A percentile compares a stretch with the other conserved stretches of the same genome.
These are phyloP conservation scores for Anarrhichthys ocellatus DNA, from an alignment of 2,113 vertebrate species.

Conservation along the genomic window DNA sequence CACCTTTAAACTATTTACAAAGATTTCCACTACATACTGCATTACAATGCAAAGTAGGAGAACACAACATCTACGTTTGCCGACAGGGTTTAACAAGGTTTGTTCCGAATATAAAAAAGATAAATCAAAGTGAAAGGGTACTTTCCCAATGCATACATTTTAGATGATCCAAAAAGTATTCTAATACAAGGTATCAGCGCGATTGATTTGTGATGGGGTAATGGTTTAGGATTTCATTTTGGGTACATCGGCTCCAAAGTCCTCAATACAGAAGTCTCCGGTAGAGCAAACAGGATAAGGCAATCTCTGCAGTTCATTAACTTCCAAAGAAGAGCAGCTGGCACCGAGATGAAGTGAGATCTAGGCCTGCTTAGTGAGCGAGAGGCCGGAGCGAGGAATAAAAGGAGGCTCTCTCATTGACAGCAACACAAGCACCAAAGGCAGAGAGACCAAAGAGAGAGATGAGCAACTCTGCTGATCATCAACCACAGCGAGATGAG, in stretches of 20 bases:
- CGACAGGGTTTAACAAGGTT: neutral
- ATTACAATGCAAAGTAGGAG: neutral
- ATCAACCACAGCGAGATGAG: slow-evolving; percentile 44
- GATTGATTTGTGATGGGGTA: neutral
- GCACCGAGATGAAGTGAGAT: slow-evolving; percentile 58
- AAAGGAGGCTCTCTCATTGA: slow-evolving; percentile 32
- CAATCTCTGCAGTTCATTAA: slow-evolving; percentile 74
- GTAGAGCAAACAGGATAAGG: slow-evolving; percentile 49
- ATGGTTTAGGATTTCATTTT: slow-evolving; percentile 38
- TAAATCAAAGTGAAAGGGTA: neutral
- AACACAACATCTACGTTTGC: neutral
- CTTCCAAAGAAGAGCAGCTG: slow-evolving; percentile 61
- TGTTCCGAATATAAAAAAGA: neutral
- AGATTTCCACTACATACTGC: neutral
- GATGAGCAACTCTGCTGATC: slow-evolving; percentile 24
- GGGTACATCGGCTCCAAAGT: slow-evolving; percentile 22
- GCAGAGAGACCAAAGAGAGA: slow-evolving; percentile 30
- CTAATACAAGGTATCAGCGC: neutral
- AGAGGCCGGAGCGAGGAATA: slow-evolving; percentile 9
- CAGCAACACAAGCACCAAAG: slow-evolving; percentile 34
- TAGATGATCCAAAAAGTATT: neutral
- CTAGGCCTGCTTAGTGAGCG: slow-evolving; percentile 43
- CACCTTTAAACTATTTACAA: neutral
- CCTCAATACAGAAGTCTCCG: slow-evolving; percentile 24
- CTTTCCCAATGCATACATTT: neutral